Evolutionary conservation across 2,888 invertebrate species (phyloP).

Genomic region (Agrochola circellaris): DNA sequence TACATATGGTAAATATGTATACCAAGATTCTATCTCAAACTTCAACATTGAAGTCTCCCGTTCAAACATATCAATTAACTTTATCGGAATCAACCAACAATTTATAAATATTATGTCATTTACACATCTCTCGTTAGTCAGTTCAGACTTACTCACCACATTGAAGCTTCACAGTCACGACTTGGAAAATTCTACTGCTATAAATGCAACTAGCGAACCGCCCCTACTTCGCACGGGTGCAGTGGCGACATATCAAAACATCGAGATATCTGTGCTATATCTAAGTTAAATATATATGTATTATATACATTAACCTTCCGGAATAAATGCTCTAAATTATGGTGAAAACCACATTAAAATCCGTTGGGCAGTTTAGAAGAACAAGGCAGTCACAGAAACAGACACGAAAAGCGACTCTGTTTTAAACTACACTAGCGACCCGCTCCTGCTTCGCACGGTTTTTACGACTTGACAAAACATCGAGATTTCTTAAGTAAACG

Average conservation of each 20-base stretch:
- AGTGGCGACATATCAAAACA: background rate
- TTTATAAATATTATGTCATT: constrained; percentile 43
- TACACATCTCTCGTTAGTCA: constrained; percentile 38
- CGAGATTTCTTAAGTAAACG: too few species aligned
- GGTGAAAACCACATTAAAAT: background rate
- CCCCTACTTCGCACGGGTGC: background rate
- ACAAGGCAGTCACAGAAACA: background rate
- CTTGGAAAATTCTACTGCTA: constrained; percentile 56
- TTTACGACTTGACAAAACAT: too few species aligned
- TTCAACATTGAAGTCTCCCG: constrained; percentile 1
- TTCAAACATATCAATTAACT: constrained; percentile 52
- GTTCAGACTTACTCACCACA: constrained; percentile 17
- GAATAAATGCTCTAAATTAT: background rate
- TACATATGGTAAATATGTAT: too few species aligned
- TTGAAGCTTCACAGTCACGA: constrained; percentile 50
- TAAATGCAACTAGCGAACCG: background rate
- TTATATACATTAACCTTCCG: background rate
- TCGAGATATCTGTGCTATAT: background rate
- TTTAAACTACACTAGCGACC: background rate
- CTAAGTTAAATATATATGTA: too few species aligned
- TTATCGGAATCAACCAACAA: constrained; percentile 26
- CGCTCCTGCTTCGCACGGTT: too few species aligned
- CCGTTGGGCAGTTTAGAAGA: background rate
- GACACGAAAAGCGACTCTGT: background rate
- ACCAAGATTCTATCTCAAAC: background rate